These are phyloP conservation scores for Hesperophylax magnus DNA, from an alignment of 1,140 invertebrate genomes.

Conservation along the genomic window DNA sequence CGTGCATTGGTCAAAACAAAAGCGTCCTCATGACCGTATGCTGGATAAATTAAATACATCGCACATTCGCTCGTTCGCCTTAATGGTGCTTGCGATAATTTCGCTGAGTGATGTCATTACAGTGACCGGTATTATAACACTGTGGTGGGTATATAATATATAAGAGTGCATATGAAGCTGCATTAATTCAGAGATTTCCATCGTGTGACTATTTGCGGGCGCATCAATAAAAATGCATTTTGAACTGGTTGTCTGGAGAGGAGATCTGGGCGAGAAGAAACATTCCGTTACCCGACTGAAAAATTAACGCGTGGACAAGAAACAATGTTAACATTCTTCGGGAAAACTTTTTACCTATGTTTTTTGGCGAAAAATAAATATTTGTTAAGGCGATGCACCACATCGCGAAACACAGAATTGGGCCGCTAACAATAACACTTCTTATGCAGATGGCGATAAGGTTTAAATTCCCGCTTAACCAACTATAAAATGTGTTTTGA, in stretches of 20 bases:
- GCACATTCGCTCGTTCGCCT: neutral
- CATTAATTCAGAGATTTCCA: neutral
- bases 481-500: too few relatives aligned
- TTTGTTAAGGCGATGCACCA: too few relatives aligned
- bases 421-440: too few relatives aligned
- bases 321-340: neutral
- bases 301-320: neutral
- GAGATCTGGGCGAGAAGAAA: neutral
- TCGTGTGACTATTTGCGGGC: neutral
- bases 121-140: neutral
- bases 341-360: too few relatives aligned
- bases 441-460: too few relatives aligned
- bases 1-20: neutral
- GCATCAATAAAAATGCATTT: neutral
- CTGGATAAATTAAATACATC: neutral
- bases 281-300: neutral
- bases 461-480: too few relatives aligned
- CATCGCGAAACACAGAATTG: too few relatives aligned
- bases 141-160: neutral
- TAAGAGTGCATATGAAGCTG: neutral
- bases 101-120: slow-evolving; percentile 4
- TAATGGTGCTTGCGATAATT: neutral
- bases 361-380: too few relatives aligned
- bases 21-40: neutral
- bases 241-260: neutral